Evolutionary conservation across 2,888 invertebrate species (phyloP), one percentile per base, ranked within the genome.

Genomic region (Ornithoptera alexandrae): DNA sequence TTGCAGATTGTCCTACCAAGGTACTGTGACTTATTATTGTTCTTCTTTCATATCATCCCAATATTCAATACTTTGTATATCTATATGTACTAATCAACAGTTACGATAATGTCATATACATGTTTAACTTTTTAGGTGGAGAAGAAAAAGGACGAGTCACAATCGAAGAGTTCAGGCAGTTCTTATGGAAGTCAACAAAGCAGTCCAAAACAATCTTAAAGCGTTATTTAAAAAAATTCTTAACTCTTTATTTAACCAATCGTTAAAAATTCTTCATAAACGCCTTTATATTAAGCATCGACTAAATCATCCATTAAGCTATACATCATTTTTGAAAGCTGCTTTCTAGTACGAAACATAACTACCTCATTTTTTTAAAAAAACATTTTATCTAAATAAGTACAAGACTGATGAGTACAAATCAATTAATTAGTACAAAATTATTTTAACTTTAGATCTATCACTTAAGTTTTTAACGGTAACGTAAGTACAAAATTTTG

Each of bases 1-100:
- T 98, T 72, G 97, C 97, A 42, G 97, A 98, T 83, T 98, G 98
- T 87, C 97, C 98, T 24, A 89, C 93, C 36, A 93, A 94, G 89
- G 92, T 93, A 70, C 17, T 15, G 20, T n/a, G 5, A 4, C 6
- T 22, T 63, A 0, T 62, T 0, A n/a, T 20, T 46, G 12, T 46
- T 46, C 12, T 46, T 46, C 46, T 12, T 46, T 46, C 12, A 46
- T 8, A 39, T 39, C 8, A 8, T 7, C 8, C 4, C 10, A 39
- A 10, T 10, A 39, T 39, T 39, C 10, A 30, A 30, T 30, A 30
- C 30, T 30, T 30, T 30, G 30, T 30, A 30, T 30, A 30, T 30
- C 30, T 30, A 42, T 4, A 15, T 12, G 15, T 46, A 12, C 17
- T 46, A 46, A 4, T 12, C 4, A 12, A 15, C 1, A 15, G 12